Base-by-base conservation (phyloP, 2,888 invertebrate species). In the Desoria tigrina region DNA sequence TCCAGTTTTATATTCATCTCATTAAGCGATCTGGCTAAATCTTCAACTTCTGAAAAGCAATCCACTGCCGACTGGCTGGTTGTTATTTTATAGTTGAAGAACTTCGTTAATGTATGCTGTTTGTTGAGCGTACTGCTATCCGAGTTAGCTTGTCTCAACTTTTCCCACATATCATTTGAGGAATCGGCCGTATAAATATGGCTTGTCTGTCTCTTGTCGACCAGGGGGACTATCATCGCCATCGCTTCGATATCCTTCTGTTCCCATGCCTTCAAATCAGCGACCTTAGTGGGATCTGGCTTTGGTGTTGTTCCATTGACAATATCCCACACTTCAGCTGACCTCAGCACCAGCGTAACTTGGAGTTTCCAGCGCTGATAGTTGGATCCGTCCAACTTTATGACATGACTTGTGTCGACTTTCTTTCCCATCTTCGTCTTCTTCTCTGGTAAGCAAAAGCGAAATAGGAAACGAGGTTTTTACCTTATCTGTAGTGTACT, bases 41-140 rank as follows among this genome's bases (percentile, higher is more conserved):
- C 65, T 61, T 71, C 65, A 9, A 71, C 64, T 50, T 71, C 64
- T 11, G 28, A 42, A 64, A 68, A 67, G 4, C 60, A 11, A 21
- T 66, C 57, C 1, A 68, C 62, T 21, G 68, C 57, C 1, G 60
- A 54, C 4, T 63, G 55, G 2, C 26, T 55, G 1, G 63, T 42
- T 11, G 39, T 61, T 0, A 68, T 27, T 18, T 53, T 14, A n/a
- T 60, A 39, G 16, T 39, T 39, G 39, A 14, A 71, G 55, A 42
- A 71, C 27, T 58, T 53, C 21, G 63, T 62, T 56, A 32, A 68
- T 0, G 67, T 42, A 6, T 49, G 11, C 53, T 71, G 66, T 28
- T 54, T 66, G 21, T 50, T 61, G 18, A 65, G 63, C 32, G 63
- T 61, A 58, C 66, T 66, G 2, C 26, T 45, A 58, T 49, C 60